These are phyloP conservation scores for Bemisia tabaci DNA, from an alignment of 1,140 invertebrate genomes.

Conservation along the genomic window DNA sequence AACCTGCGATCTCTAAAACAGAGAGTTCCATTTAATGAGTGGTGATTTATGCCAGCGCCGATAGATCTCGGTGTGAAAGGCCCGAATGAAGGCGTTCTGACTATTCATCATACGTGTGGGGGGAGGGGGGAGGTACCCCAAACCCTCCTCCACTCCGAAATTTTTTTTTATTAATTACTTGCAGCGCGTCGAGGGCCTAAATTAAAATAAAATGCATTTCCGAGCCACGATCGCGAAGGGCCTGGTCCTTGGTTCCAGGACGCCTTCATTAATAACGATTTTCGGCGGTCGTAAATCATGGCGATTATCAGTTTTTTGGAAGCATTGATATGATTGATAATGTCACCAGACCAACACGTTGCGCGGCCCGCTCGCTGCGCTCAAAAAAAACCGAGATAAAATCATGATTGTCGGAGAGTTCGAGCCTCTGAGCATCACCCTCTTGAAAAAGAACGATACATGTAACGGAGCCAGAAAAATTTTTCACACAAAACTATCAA, in stretches of 20 bases:
- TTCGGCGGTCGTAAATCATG: background rate
- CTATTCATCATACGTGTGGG: background rate
- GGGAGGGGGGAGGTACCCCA: no score
- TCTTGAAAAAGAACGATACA: no score
- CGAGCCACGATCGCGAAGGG: no score
- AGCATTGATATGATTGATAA: background rate
- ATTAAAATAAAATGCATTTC: background rate
- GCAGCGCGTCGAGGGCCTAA: background rate
- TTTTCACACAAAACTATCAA: no score
- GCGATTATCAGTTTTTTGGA: background rate
- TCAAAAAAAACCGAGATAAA: no score
- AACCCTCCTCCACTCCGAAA: background rate
- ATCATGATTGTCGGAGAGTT: no score
- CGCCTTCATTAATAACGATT: background rate
- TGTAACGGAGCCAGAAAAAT: no score
- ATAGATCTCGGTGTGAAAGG: background rate
- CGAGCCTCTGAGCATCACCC: no score
- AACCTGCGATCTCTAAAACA: background rate
- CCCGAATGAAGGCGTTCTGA: background rate
- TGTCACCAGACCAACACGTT: no score
- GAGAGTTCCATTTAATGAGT: background rate
- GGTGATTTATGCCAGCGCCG: background rate
- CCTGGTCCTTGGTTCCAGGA: background rate
- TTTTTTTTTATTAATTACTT: slow-evolving; percentile 1
- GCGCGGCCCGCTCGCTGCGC: no score